Conservation (phyloP, 37 sponge, comb jelly and placozoan genomes). For the Cladorhizidae sp. region DNA sequence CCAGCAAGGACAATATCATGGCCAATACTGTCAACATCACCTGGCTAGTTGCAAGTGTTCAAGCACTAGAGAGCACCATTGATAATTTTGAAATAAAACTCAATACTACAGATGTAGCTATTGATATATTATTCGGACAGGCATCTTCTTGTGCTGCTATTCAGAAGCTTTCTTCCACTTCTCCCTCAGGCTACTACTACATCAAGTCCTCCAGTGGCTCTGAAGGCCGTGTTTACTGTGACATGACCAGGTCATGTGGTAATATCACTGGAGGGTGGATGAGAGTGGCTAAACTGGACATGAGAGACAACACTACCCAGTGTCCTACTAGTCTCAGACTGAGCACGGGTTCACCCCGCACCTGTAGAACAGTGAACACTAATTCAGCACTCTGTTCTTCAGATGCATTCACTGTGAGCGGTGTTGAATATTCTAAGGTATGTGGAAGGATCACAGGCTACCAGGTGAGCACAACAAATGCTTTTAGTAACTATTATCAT, state of each 20-base stretch:
- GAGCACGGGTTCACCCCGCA: neutral
- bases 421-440: conserved; percentile 38
- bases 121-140: too few species aligned
- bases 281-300: conserved; percentile 28
- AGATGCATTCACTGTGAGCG: conserved; percentile 4
- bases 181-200: conserved; percentile 14
- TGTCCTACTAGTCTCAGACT: conserved; percentile 4
- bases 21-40: too few species aligned
- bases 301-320: conserved; percentile 1
- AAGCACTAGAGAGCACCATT: too few species aligned
- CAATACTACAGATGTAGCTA: too few species aligned
- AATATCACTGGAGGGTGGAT: conserved; percentile 29
- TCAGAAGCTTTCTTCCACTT: neutral
- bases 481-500: neutral
- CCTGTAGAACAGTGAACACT: neutral
- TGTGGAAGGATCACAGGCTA: conserved; percentile 64
- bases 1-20: too few species aligned
- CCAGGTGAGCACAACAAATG: conserved; percentile 24
- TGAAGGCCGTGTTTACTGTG: conserved; percentile 21
- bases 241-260: conserved; percentile 32
- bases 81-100: too few species aligned
- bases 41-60: neutral
- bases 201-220: conserved; percentile 11
- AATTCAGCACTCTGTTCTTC: conserved; percentile 23
- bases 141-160: conserved; percentile 10